Evolutionary conservation across 2,113 vertebrate genomes (phyloP).

Genomic region (Dermatemys mawii): DNA sequence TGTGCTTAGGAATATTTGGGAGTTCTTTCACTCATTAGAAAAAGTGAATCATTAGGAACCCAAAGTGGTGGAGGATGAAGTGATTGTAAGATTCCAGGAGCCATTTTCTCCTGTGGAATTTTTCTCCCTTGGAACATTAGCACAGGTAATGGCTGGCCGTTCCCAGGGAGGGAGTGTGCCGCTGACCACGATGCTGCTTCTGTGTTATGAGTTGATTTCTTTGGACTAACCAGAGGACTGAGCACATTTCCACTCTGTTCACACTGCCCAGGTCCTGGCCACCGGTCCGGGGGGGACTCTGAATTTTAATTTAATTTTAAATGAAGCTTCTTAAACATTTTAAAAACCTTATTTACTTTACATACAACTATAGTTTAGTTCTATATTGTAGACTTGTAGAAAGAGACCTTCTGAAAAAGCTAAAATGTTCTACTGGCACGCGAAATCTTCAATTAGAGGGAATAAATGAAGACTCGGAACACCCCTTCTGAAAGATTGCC

Average conservation of each 20-base stretch:
- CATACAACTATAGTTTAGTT: no score
- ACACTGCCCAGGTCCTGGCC: no score
- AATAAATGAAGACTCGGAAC: no score
- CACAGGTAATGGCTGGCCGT: not conserved
- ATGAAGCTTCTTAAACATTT: no score
- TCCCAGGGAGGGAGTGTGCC: not conserved
- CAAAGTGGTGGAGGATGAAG: not conserved
- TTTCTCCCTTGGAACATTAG: not conserved
- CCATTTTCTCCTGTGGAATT: not conserved
- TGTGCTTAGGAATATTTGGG: rapidly evolving
- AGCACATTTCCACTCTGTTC: not conserved
- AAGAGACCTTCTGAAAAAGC: no score
- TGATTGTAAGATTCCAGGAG: not conserved
- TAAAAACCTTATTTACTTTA: no score
- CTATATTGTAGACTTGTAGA: no score
- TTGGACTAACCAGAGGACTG: not conserved
- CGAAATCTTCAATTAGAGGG: no score
- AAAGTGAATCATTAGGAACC: not conserved
- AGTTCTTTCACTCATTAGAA: rapidly evolving
- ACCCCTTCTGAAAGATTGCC: no score
- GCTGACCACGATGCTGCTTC: not conserved
- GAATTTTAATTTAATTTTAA: no score
- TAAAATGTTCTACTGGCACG: no score
- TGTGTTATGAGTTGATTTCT: not conserved
- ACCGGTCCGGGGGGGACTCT: no score